Percentiles rank a stretch among this genome's conserved stretches.
phyloP scores from a whole-genome alignment of 2,888 invertebrate species.

The Eupsilia transversa region DNA sequence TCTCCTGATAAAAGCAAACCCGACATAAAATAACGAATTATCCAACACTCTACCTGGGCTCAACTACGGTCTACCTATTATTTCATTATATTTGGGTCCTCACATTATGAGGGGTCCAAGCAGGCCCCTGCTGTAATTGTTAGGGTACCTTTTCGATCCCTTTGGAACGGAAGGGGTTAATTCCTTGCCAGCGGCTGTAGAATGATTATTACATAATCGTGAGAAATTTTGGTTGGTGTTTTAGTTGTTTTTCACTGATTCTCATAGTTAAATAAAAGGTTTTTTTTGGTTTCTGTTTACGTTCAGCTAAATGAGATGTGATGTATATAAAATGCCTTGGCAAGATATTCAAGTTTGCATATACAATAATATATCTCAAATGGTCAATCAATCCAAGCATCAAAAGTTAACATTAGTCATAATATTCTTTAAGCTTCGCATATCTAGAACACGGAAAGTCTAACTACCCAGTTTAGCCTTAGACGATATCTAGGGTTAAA shows the following conservation, averaged over 20 bases:
- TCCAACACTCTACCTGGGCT: conserved; percentile 20
- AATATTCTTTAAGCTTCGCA: too few relatives aligned
- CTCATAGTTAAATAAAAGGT: neutral
- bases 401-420: too few relatives aligned
- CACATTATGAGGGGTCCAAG: conserved; percentile 37
- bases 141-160: conserved; percentile 55
- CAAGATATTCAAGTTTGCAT: neutral
- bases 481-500: too few relatives aligned
- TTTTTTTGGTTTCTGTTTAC: neutral
- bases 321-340: neutral
- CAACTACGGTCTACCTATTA: conserved; percentile 41
- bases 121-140: conserved; percentile 46
- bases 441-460: too few relatives aligned
- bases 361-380: neutral
- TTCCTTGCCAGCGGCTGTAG: conserved; percentile 13
- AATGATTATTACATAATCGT: conserved; percentile 53
- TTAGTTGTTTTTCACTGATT: conserved; percentile 2
- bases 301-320: neutral
- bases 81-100: conserved; percentile 46
- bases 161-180: conserved; percentile 49
- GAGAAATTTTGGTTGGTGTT: neutral
- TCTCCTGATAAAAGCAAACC: conserved; percentile 18
- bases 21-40: conserved; percentile 41
- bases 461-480: too few relatives aligned
- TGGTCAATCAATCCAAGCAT: neutral